Percentiles rank a stretch among this genome's conserved stretches.
Evolutionary conservation across 2,888 invertebrate species (phyloP).

Genomic region (Eubasilissa splendida): DNA sequence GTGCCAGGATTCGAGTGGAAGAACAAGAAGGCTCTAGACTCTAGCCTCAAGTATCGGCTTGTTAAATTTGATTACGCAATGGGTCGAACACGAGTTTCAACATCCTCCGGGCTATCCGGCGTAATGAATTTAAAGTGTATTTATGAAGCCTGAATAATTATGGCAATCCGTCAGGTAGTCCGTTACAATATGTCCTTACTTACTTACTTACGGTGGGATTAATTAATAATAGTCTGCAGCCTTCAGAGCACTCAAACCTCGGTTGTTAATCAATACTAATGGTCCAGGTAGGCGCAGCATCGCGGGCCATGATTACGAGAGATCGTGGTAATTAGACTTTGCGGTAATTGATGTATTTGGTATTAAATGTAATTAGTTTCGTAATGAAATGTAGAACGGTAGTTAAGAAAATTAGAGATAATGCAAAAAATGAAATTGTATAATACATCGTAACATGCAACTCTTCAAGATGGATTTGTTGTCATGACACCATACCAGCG

Average conservation of each 20-base stretch:
- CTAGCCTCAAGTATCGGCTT: too few species aligned
- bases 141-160: constrained; percentile 27
- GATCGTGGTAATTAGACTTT: constrained; percentile 19
- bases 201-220: neutral
- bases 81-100: neutral
- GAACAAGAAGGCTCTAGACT: too few species aligned
- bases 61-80: too few species aligned
- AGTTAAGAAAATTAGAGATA: neutral
- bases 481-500: too few species aligned
- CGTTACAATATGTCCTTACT: constrained; percentile 19
- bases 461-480: too few species aligned
- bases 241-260: neutral
- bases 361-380: neutral
- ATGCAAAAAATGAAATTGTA: too few species aligned
- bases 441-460: too few species aligned
- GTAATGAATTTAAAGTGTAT: constrained; percentile 21
- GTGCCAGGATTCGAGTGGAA: too few species aligned
- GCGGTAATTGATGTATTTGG: constrained; percentile 1
- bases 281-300: neutral
- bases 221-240: constrained; percentile 1
- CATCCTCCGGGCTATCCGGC: neutral
- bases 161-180: constrained; percentile 20
- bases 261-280: constrained; percentile 17
- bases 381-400: neutral
- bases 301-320: constrained; percentile 13